Base-by-base conservation (phyloP, 2,888 invertebrate genomes). In the Cephus nigrinus region DNA sequence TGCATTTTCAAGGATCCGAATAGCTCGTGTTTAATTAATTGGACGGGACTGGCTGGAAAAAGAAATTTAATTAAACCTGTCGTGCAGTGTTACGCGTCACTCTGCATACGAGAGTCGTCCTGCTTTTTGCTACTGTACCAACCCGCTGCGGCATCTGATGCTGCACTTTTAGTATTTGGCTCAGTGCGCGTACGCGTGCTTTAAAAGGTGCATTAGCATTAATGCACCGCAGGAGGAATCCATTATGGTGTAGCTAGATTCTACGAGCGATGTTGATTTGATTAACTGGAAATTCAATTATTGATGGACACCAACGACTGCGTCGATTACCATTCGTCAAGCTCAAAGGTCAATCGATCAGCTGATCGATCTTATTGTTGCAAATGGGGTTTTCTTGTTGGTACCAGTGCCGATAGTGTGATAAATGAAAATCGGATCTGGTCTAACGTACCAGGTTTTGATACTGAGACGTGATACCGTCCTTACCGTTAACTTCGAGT, bases 61-160 rank as follows among this genome's bases (percentile, higher is more conserved):
- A 76, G 75, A 77, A 79, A 77, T 75, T 75, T 79, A 75, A 77
- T 77, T 79, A 77, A 79, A 75, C n/a, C 30, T 69, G 75, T 73
- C 40, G 73, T 75, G 69, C 12, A 55, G 69, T 12, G 79, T 34
- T 75, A 79, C 75, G 77, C 75, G 75, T 77, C 73, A 71, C 73
- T 73, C 68, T 33, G 34, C 33, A 33, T 68, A 23, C 75, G 34
- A 11, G 23, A 55, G 9, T 9, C 1, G 23, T 55, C 55, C 55
- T 23, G 55, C 55, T 55, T 2, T 55, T 55, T 55, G 55, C 23
- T 55, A 23, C 55, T 55, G 23, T 55, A 55, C 55, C 55, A 55
- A 55, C 23, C 9, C 23, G 23, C 23, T 55, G 55, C 55, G 9
- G 23, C 23, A 9, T 55, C 55, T 9, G 23, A 9, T 23, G 55